phyloP scores from a whole-genome alignment of 2,113 vertebrate species.

The Triplophysa tibetana region DNA sequence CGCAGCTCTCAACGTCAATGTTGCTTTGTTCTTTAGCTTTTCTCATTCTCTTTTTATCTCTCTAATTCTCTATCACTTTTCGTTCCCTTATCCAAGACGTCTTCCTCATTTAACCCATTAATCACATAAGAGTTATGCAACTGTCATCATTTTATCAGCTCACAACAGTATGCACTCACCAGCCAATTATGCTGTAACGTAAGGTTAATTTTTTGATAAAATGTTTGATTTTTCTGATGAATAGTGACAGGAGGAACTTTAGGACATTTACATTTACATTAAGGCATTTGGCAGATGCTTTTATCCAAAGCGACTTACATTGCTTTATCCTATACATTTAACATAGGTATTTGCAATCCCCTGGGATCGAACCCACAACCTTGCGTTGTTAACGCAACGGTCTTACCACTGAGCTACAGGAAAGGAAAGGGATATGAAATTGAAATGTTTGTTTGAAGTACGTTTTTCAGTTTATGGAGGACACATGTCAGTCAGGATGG shows the following conservation, averaged over 20 bases:
- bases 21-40: conserved; percentile 12
- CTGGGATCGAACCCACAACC: too few species aligned
- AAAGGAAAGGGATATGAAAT: neutral
- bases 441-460: neutral
- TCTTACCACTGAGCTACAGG: too few species aligned
- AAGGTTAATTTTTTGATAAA: neutral
- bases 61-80: neutral
- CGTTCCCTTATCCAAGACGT: neutral
- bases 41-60: neutral
- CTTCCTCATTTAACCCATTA: conserved; percentile 7
- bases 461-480: neutral
- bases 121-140: conserved; percentile 17
- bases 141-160: neutral
- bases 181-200: neutral
- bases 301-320: too few species aligned
- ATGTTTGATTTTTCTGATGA: conserved; percentile 10
- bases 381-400: too few species aligned
- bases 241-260: neutral
- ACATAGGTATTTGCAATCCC: too few species aligned
- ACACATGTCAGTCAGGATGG: neutral
- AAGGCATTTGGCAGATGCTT: too few species aligned
- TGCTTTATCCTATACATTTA: too few species aligned
- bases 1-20: neutral
- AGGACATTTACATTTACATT: too few species aligned
- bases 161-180: conserved; percentile 3